Evolutionary conservation across 1,140 invertebrate genomes (phyloP), one percentile per base, ranked within the genome.

Genomic region (Tyrophagus putrescentiae): DNA sequence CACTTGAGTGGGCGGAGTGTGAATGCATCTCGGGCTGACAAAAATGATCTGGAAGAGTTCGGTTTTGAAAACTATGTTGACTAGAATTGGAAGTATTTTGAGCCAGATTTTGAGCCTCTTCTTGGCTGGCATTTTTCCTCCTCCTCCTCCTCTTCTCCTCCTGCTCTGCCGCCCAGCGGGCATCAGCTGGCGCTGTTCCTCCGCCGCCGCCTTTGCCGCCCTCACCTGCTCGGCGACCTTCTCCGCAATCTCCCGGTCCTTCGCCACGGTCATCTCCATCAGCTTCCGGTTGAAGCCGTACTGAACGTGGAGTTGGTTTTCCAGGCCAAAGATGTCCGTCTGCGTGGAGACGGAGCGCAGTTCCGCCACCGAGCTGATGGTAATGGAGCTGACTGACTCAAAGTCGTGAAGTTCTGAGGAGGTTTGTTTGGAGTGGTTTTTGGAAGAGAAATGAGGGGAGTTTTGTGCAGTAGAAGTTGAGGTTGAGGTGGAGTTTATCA

Each of bases 301-400:
- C 31, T 29, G 7, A 21, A 48, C 45, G 13, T 25, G 31, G 23
- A 48, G 23, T 48, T 48, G 21, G 31, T 48, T 48, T 7, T 48
- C 45, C 7, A 48, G 45, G 6, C 45, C 45, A 48, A 6, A 48
- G 7, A 48, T 48, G 45, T 48, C 45, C 6, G 45, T 48, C 18
- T 9, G 21, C 18, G 18, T 48, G 23, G 45, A 7, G 7, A 48
- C 45, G 45, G 7, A 25, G 23, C 31, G 23, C 45, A 48, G 23
- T 21, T 48, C 45, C 13, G 45, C 45, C 9, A 48, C 7, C 7
- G 45, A 48, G 13, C 21, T 25, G 23, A 48, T 48, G 13, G 45
- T 48, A 25, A 48, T 21, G 21, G 45, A 48, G 31, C 45, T 48
- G 18, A 6, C 7, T 21, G 45, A 7, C 18, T 48, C 45, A 48